Conservation (phyloP, 2,797 vertebrate species). For the Lutra lutra region DNA sequence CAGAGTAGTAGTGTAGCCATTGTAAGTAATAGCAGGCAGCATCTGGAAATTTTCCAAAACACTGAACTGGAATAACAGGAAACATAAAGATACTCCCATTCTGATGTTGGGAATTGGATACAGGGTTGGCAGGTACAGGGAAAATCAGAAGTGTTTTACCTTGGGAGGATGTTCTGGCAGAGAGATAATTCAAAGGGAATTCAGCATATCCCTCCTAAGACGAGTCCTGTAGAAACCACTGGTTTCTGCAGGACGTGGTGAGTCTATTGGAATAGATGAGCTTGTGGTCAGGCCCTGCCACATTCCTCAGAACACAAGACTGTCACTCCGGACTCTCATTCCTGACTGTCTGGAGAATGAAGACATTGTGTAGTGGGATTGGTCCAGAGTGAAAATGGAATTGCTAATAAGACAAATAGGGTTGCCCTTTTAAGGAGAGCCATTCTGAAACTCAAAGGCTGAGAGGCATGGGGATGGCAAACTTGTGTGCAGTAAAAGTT, state of each 20-base stretch:
- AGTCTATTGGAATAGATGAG: neutral
- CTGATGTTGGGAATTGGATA: neutral
- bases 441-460: neutral
- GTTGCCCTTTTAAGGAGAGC: neutral
- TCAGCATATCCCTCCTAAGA: neutral
- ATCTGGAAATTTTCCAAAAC: neutral
- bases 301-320: neutral
- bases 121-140: neutral
- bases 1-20: neutral
- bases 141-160: neutral
- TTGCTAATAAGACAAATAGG: neutral
- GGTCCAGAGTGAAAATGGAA: neutral
- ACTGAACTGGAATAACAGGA: neutral
- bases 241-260: neutral
- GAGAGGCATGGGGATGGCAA: neutral
- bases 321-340: neutral
- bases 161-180: neutral
- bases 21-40: neutral
- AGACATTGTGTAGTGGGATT: neutral
- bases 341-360: neutral
- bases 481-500: neutral
- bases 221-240: neutral
- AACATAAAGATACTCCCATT: neutral
- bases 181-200: neutral
- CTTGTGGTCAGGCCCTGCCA: neutral